These are phyloP conservation scores for Himalopsyche tibetana DNA, from an alignment of 2,888 invertebrate genomes.

Conservation along the genomic window DNA sequence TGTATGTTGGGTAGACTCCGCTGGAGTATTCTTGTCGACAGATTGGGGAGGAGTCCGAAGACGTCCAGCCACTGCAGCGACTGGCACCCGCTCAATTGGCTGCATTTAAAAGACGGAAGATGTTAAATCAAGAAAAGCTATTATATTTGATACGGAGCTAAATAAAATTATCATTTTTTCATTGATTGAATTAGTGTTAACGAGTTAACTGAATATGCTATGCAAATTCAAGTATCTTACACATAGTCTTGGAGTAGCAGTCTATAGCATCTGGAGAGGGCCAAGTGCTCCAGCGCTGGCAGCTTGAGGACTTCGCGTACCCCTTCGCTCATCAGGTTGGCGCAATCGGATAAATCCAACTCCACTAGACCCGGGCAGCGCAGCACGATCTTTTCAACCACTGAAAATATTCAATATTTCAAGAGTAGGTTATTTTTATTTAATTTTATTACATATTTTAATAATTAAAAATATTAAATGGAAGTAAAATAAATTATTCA, in stretches of 20 bases:
- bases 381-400: conserved; percentile 80
- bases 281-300: conserved; percentile 83
- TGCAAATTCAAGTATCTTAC: conserved; percentile 73
- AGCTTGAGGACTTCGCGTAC: conserved; percentile 78
- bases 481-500: too few species aligned
- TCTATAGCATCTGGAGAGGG: conserved; percentile 88
- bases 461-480: too few species aligned
- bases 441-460: too few species aligned
- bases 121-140: too few species aligned
- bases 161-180: too few species aligned
- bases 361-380: conserved; percentile 86
- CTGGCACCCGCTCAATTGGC: conserved; percentile 64
- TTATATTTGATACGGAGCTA: too few species aligned
- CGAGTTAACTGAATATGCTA: too few species aligned
- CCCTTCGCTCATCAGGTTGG: conserved; percentile 80
- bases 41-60: conserved; percentile 85
- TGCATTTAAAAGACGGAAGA: neutral
- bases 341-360: conserved; percentile 93
- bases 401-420: conserved; percentile 72
- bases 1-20: conserved; percentile 71
- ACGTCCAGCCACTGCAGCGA: conserved; percentile 86
- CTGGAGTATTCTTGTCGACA: conserved; percentile 72
- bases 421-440: too few species aligned
- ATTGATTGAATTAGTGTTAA: too few species aligned
- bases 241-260: conserved; percentile 83